Evolutionary conservation across 1,140 invertebrate species (phyloP).

Genomic region (Mylabris phalerata): DNA sequence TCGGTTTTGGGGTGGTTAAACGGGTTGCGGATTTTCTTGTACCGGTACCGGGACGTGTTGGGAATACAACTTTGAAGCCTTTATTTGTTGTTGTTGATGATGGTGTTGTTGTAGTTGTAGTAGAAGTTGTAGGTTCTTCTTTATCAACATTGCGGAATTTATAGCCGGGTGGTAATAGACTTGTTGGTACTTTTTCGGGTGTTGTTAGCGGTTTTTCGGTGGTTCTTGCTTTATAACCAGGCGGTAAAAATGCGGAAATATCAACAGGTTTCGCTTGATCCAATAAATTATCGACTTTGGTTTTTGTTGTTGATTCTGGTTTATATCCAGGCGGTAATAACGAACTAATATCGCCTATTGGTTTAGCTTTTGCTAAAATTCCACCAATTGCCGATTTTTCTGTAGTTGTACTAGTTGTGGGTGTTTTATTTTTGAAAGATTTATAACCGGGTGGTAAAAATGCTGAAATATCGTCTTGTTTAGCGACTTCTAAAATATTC

Average conservation of each 20-base stretch:
- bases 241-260: conserved; percentile 52
- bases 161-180: conserved; percentile 54
- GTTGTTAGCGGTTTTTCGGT: conserved; percentile 8
- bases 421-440: conserved; percentile 1
- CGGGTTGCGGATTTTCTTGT: conserved; percentile 50
- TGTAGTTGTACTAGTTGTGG: conserved; percentile 20
- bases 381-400: conserved; percentile 40
- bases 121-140: conserved; percentile 18
- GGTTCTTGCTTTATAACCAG: conserved; percentile 47
- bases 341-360: conserved; percentile 43
- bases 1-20: conserved; percentile 50
- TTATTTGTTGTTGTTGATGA: conserved; percentile 39
- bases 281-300: not conserved
- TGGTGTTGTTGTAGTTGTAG: conserved; percentile 25
- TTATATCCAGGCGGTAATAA: conserved; percentile 47
- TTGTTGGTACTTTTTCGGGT: conserved; percentile 17
- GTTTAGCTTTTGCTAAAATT: conserved; percentile 44
- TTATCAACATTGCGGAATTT: conserved; percentile 32
- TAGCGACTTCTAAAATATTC: conserved; percentile 2
- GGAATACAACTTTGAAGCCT: conserved; percentile 65
- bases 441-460: conserved; percentile 50
- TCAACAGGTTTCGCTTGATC: conserved; percentile 37
- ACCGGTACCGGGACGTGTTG: conserved; percentile 65
- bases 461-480: conserved; percentile 48
- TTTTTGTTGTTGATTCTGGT: conserved; percentile 22